A percentile compares a stretch with the other conserved stretches of the same genome.
Evolutionary conservation across 1,140 invertebrate species (phyloP).

Genomic region (Apis mellifera): DNA sequence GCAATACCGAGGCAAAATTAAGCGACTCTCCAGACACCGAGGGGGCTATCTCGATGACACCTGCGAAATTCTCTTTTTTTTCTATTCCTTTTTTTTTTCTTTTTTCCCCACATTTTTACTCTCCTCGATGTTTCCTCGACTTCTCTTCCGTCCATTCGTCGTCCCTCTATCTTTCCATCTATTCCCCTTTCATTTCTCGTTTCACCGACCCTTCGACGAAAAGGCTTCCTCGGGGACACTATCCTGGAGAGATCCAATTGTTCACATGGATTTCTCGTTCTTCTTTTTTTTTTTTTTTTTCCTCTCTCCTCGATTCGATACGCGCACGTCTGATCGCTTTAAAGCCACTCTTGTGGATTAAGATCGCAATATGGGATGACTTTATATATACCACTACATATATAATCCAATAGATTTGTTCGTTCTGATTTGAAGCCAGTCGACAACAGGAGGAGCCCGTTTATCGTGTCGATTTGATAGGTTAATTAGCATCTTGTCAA

Average conservation of each 20-base stretch:
- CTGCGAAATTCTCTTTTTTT: constrained; percentile 27
- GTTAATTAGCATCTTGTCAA: not conserved
- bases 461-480: not conserved
- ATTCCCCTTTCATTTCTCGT: not conserved
- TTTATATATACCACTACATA: not conserved
- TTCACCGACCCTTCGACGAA: constrained; percentile 6
- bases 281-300: not conserved
- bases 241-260: constrained; percentile 38
- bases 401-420: not conserved
- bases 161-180: not conserved
- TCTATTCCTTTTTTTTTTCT: not conserved
- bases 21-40: constrained; percentile 36
- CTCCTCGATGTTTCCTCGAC: no score
- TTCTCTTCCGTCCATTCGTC: no score
- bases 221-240: constrained; percentile 4
- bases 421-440: no score
- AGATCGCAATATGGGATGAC: not conserved
- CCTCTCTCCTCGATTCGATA: not conserved
- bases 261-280: constrained; percentile 12
- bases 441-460: not conserved
- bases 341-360: constrained; percentile 16
- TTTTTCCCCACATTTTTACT: not conserved
- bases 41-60: constrained; percentile 28
- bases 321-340: constrained; percentile 26
- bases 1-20: constrained; percentile 56